Base-by-base conservation (phyloP, 2,888 invertebrate species). In the Luperina nickerlii region DNA sequence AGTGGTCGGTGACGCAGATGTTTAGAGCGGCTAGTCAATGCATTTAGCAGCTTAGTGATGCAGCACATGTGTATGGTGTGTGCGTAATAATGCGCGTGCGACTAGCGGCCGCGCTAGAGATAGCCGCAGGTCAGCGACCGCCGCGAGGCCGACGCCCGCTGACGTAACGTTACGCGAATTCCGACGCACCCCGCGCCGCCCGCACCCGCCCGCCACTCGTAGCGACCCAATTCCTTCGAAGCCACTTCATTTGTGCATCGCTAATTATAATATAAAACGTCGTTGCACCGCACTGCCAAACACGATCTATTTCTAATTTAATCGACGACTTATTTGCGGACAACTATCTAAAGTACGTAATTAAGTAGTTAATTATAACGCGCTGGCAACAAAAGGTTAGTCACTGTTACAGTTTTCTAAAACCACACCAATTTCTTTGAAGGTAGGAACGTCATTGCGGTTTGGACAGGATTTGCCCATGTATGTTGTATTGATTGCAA, bases 101-200 rank as follows among this genome's bases (percentile, higher is more conserved):
- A 90, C 92, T 93, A 93, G 93, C 91, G 92, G 93, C 92, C 90
- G 90, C 91, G 92, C 95, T 96, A 96, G 96, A 96, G 96, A 96
- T 96, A 96, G 96, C 95, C 93, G 94, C 94, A 92, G 97, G 96
- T 96, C 96, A 94, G 93, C 93, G 96, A 95, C 96, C 97, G 96
- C 87, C 90, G 94, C 94, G 95, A 94, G 96, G 96, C 95, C 96
- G 95, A 94, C 94, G 96, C 92, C 95, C 96, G 95, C 96, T 97
- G 96, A 97, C 97, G 96, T 96, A 97, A 97, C 95, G 94, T 96
- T 96, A 96, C 95, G 96, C 96, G 96, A 96, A 96, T 96, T 96
- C 96, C 96, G 92, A 94, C 92, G 92, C 88, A 90, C 90, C 92
- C 91, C 91, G 90, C 90, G 89, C 87, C 90, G 75, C 92, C 85